These are phyloP conservation scores for Euphydryas editha DNA, from an alignment of 2,888 invertebrate species.

Conservation along the genomic window DNA sequence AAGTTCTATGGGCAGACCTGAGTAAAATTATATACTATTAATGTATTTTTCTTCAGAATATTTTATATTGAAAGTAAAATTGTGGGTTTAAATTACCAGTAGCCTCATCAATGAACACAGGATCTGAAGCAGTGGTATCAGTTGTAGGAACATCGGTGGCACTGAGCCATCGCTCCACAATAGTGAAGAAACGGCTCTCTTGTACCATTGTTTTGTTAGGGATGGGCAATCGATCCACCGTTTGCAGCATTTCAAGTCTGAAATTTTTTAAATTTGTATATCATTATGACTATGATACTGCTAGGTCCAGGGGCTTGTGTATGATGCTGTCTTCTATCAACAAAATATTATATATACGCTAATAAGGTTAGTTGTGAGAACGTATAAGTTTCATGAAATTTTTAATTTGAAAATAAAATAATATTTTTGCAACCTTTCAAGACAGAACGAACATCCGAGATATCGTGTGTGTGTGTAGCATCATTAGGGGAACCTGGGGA, in stretches of 20 bases:
- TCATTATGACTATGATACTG: too few species aligned
- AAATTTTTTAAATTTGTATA: constrained; percentile 1
- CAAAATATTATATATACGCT: too few species aligned
- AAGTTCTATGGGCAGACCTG: constrained; percentile 72
- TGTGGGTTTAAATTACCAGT: constrained; percentile 57
- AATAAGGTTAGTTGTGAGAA: too few species aligned
- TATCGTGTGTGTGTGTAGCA: too few species aligned
- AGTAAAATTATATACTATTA: constrained; percentile 2
- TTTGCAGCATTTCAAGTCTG: constrained; percentile 90
- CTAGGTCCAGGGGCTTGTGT: too few species aligned
- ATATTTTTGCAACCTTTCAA: too few species aligned
- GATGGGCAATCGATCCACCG: constrained; percentile 93
- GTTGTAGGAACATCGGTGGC: constrained; percentile 63
- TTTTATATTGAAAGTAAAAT: background rate
- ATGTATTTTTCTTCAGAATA: background rate
- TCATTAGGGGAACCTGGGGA: too few species aligned
- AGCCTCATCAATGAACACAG: constrained; percentile 68
- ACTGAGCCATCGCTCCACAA: constrained; percentile 93
- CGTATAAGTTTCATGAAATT: too few species aligned
- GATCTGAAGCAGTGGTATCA: constrained; percentile 53
- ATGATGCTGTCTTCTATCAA: too few species aligned
- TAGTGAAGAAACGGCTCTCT: constrained; percentile 94
- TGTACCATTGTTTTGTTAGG: constrained; percentile 96
- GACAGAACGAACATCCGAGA: too few species aligned
- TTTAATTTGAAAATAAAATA: too few species aligned